A percentile compares a stretch with the other conserved stretches of the same genome.
Conservation (phyloP, 2,888 invertebrate genomes). For the Eupithecia inturbata region DNA sequence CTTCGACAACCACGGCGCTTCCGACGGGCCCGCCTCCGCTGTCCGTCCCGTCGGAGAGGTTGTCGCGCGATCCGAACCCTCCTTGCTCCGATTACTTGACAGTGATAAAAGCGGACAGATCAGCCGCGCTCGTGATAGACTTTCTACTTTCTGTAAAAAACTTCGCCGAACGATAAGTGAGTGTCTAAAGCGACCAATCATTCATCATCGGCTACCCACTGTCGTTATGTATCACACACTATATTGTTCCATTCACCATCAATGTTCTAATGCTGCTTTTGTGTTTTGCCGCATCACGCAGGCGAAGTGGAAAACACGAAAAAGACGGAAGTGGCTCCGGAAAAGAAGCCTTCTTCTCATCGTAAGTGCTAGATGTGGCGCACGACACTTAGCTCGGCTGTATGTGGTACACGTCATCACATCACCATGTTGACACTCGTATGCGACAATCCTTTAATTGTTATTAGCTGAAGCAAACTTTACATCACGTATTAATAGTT, state of each 20-base stretch:
- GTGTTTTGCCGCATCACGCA: slow-evolving; percentile 79
- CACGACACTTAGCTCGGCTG: slow-evolving; percentile 57
- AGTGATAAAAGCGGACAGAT: slow-evolving; percentile 74
- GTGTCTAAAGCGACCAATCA: slow-evolving; percentile 54
- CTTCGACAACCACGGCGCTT: slow-evolving; percentile 79
- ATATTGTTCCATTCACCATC: slow-evolving; percentile 54
- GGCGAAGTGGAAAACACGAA: slow-evolving; percentile 83
- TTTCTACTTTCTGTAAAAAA: slow-evolving; percentile 80
- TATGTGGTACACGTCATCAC: slow-evolving; percentile 40
- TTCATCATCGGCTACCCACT: slow-evolving; percentile 24
- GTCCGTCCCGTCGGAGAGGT: slow-evolving; percentile 75
- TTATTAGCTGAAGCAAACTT: not conserved
- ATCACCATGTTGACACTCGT: slow-evolving; percentile 37
- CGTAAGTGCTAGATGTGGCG: slow-evolving; percentile 82
- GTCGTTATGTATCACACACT: slow-evolving; percentile 49
- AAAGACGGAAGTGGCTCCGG: slow-evolving; percentile 80
- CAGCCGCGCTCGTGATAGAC: slow-evolving; percentile 76
- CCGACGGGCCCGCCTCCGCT: slow-evolving; percentile 67
- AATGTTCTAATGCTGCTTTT: slow-evolving; percentile 83
- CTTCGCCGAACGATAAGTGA: slow-evolving; percentile 81
- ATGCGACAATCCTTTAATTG: slow-evolving; percentile 52
- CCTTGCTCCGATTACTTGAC: slow-evolving; percentile 75
- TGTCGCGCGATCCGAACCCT: slow-evolving; percentile 74
- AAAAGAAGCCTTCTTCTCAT: slow-evolving; percentile 80
- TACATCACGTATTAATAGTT: not conserved